Conservation (phyloP, 1,140 invertebrate genomes). For the Drosophila asahinai region DNA sequence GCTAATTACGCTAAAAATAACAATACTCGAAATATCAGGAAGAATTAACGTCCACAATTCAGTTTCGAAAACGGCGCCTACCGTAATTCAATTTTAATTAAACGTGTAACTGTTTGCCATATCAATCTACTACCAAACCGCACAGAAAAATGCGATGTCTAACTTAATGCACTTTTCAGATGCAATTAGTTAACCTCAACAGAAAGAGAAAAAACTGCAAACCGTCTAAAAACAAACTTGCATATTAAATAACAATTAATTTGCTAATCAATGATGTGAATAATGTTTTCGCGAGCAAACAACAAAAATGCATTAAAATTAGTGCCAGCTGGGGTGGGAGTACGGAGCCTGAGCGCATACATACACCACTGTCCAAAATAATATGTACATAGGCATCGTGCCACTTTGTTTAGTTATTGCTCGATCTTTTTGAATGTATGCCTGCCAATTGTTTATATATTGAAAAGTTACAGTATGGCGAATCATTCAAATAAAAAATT, state of each 20-base stretch:
- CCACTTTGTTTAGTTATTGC: no score
- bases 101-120: slow-evolving; percentile 24
- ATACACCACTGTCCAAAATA: no score
- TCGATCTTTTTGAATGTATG: no score
- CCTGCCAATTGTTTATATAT: no score
- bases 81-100: slow-evolving; percentile 33
- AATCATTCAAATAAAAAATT: no score
- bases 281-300: slow-evolving; percentile 65
- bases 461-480: no score
- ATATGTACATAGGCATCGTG: no score
- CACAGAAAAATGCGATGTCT: slow-evolving; percentile 27
- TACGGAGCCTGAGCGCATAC: slow-evolving; percentile 6
- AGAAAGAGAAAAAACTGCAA: background rate
- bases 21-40: slow-evolving; percentile 6
- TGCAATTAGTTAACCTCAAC: slow-evolving; percentile 53
- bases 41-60: background rate
- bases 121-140: slow-evolving; percentile 36
- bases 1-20: no score
- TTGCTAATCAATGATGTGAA: slow-evolving; percentile 66
- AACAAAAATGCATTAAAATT: slow-evolving; percentile 72
- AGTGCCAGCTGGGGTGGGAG: slow-evolving; percentile 24
- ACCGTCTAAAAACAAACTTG: slow-evolving; percentile 36
- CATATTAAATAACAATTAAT: slow-evolving; percentile 79
- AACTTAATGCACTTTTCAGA: slow-evolving; percentile 71
- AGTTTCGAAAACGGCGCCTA: background rate